A percentile compares a stretch with the other conserved stretches of the same genome.
phyloP scores from a whole-genome alignment of 2,113 vertebrate species.

The Psittacula cyanocephala region DNA sequence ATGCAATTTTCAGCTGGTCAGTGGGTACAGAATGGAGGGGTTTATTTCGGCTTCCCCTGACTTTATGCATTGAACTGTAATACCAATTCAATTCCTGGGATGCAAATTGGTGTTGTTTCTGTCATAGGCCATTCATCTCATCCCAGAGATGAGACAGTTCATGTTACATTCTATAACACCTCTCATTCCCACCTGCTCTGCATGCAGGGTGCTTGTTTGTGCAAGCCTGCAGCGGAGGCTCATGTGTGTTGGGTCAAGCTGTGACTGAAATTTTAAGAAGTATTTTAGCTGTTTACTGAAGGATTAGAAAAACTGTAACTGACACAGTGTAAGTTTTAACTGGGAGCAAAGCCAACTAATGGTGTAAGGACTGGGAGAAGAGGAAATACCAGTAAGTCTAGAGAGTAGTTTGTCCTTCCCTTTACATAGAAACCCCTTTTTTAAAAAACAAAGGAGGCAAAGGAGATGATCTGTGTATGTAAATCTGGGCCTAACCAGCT shows the following conservation, averaged over 20 bases:
- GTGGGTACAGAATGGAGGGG: not conserved
- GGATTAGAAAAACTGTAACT: not conserved
- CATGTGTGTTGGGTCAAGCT: not conserved
- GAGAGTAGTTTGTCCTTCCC: not conserved
- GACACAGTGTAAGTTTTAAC: not conserved
- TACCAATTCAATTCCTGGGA: not conserved
- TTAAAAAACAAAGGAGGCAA: not conserved
- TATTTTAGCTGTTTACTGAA: constrained; percentile 23
- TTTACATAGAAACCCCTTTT: not conserved
- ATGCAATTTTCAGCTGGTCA: not conserved
- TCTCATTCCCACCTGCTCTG: not conserved
- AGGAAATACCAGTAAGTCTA: not conserved
- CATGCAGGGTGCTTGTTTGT: fast-evolving
- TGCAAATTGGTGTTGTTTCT: not conserved
- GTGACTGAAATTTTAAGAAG: not conserved
- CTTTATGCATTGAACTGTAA: not conserved
- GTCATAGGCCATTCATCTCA: not conserved
- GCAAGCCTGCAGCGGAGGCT: not conserved
- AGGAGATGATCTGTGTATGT: not conserved
- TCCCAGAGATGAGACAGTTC: not conserved
- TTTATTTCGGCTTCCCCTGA: not conserved
- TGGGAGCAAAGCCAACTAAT: not conserved
- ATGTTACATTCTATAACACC: not conserved
- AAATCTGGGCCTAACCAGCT: not conserved
- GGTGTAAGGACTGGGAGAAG: not conserved